Percentiles rank a stretch among this genome's conserved stretches.
phyloP scores from a whole-genome alignment of 1,140 invertebrate species.

The Zaprionus davidi region DNA sequence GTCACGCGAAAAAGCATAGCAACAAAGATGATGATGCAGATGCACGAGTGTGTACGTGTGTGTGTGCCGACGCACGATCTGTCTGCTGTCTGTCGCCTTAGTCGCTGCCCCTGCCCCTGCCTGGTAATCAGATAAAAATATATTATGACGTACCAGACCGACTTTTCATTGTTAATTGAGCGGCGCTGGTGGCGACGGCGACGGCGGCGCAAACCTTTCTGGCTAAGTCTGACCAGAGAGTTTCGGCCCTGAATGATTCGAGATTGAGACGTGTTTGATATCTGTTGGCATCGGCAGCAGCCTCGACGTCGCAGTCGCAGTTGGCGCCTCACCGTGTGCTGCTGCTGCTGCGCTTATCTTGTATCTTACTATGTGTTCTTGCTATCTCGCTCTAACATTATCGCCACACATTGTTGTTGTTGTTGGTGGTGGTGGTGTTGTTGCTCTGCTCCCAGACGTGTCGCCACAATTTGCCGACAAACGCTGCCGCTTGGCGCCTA shows the following conservation, averaged over 20 bases:
- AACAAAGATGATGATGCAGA: slow-evolving; percentile 55
- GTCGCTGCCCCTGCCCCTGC: not conserved
- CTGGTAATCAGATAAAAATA: slow-evolving; percentile 78
- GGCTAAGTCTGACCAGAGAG: slow-evolving; percentile 33
- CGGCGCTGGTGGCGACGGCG: slow-evolving; percentile 42
- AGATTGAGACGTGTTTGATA: slow-evolving; percentile 75
- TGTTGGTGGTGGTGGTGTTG: slow-evolving; percentile 27
- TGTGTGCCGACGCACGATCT: slow-evolving; percentile 64
- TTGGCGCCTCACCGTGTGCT: slow-evolving; percentile 43
- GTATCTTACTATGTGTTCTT: slow-evolving; percentile 54
- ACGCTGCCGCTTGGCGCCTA: slow-evolving; percentile 73
- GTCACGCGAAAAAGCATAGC: slow-evolving; percentile 67
- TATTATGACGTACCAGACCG: slow-evolving; percentile 77
- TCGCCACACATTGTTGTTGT: slow-evolving; percentile 39
- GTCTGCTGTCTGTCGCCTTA: slow-evolving; percentile 45
- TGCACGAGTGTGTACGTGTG: slow-evolving; percentile 28
- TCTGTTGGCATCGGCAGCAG: slow-evolving; percentile 64
- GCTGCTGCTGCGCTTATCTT: slow-evolving; percentile 67
- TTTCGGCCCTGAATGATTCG: slow-evolving; percentile 59
- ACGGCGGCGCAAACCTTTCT: slow-evolving; percentile 33
- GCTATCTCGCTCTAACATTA: slow-evolving; percentile 38
- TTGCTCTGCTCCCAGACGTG: slow-evolving; percentile 79
- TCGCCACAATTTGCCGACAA: slow-evolving; percentile 83
- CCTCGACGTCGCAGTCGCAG: slow-evolving; percentile 27
- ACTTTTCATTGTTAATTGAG: slow-evolving; percentile 81